These are phyloP conservation scores for Cyclophora albipunctata DNA, from an alignment of 2,888 invertebrate species.

Conservation along the genomic window DNA sequence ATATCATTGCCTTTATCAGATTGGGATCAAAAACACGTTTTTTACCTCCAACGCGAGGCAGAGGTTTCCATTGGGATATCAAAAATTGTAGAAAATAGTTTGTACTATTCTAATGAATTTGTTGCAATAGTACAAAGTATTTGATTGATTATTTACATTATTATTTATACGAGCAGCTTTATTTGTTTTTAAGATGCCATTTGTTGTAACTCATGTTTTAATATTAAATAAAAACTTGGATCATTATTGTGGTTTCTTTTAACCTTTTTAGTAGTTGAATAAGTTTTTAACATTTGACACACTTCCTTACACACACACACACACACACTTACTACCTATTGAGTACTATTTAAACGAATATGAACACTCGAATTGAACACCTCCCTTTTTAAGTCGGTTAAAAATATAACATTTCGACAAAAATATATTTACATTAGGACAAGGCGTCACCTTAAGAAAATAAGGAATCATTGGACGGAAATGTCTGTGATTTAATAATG, in stretches of 20 bases:
- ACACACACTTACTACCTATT: no score
- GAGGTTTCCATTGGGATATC: conserved; percentile 27
- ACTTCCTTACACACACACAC: no score
- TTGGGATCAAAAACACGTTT: conserved; percentile 62
- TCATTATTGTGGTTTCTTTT: conserved; percentile 25
- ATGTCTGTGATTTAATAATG: no score
- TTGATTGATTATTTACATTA: conserved; percentile 12
- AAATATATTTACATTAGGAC: no score
- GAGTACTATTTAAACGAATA: no score
- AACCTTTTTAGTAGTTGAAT: not conserved
- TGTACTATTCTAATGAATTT: conserved; percentile 12
- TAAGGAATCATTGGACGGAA: no score
- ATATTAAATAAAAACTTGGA: conserved; percentile 68
- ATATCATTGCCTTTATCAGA: conserved; percentile 1
- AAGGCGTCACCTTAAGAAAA: no score
- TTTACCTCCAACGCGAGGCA: conserved; percentile 9
- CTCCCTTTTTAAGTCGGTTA: no score
- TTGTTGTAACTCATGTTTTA: conserved; percentile 75
- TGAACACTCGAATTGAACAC: no score
- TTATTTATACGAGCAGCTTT: conserved; percentile 59
- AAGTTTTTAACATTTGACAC: no score
- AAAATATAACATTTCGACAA: no score
- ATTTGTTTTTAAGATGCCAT: conserved; percentile 74
- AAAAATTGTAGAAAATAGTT: conserved; percentile 27
- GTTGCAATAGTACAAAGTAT: conserved; percentile 2